Conservation (phyloP, 2,888 invertebrate genomes). For the Drosophila nr. perissopoda region DNA sequence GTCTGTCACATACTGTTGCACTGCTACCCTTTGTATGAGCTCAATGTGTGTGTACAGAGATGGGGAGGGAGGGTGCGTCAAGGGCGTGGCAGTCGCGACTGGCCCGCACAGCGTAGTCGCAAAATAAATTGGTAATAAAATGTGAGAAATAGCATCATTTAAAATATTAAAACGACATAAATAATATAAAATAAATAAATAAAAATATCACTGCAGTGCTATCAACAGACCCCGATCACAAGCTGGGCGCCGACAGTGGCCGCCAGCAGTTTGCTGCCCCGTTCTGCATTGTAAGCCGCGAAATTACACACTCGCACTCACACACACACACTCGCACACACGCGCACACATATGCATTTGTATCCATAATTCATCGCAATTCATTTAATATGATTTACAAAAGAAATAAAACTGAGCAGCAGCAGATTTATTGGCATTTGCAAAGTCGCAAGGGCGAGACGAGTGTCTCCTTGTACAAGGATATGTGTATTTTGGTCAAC, state of each 20-base stretch:
- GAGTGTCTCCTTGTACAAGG: slow-evolving; percentile 31
- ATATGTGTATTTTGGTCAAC: slow-evolving; percentile 62
- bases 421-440: slow-evolving; percentile 60
- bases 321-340: slow-evolving; percentile 12
- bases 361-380: slow-evolving; percentile 74
- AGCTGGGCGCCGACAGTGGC: slow-evolving; percentile 36
- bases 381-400: slow-evolving; percentile 78
- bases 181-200: slow-evolving; percentile 78
- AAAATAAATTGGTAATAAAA: slow-evolving; percentile 79
- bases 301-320: slow-evolving; percentile 41
- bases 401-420: slow-evolving; percentile 65
- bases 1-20: not conserved
- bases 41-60: not conserved
- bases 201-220: slow-evolving; percentile 73
- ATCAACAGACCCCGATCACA: slow-evolving; percentile 37
- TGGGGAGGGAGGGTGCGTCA: not conserved
- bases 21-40: not conserved
- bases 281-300: slow-evolving; percentile 60
- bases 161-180: slow-evolving; percentile 77
- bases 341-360: slow-evolving; percentile 50
- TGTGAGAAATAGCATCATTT: slow-evolving; percentile 79
- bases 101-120: slow-evolving; percentile 31
- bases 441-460: slow-evolving; percentile 47
- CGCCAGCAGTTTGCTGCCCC: slow-evolving; percentile 40
- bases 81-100: slow-evolving; percentile 45